Percentiles rank a stretch among this genome's conserved stretches.
Evolutionary conservation across 1,140 invertebrate genomes (phyloP).

Genomic region (Ostrea edulis): DNA sequence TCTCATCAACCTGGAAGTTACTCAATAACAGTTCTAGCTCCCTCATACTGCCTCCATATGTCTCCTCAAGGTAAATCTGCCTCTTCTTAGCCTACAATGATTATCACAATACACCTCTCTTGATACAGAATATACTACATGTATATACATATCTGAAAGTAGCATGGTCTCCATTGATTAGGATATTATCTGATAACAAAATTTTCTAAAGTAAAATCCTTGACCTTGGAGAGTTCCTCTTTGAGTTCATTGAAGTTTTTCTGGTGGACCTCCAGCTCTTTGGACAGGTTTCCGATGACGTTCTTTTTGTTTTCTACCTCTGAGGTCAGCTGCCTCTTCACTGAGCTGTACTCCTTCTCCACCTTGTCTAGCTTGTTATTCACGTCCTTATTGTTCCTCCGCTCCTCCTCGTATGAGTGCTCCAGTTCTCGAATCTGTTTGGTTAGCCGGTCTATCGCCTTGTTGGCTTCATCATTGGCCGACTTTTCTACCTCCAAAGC

Average conservation of each 20-base stretch:
- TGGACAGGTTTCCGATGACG: constrained; percentile 73
- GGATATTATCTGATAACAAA: too few species aligned
- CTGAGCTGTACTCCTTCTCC: constrained; percentile 72
- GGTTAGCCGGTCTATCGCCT: constrained; percentile 71
- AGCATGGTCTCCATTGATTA: too few species aligned
- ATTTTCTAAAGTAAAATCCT: too few species aligned
- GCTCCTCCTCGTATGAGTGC: constrained; percentile 74
- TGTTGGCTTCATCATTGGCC: constrained; percentile 71
- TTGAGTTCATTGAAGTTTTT: constrained; percentile 78
- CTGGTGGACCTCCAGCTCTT: constrained; percentile 76
- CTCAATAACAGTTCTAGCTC: constrained; percentile 74
- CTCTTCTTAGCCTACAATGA: constrained; percentile 73
- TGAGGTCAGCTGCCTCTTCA: constrained; percentile 68
- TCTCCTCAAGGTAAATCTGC: constrained; percentile 75
- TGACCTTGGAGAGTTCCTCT: constrained; percentile 75
- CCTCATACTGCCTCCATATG: constrained; percentile 74
- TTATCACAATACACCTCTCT: background rate
- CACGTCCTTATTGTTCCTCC: constrained; percentile 66
- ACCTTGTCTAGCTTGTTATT: constrained; percentile 69
- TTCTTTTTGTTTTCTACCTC: constrained; percentile 76
- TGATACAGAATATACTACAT: too few species aligned
- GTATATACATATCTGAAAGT: too few species aligned
- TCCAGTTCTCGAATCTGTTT: constrained; percentile 73
- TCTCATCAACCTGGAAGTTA: constrained; percentile 71
- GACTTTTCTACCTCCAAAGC: constrained; percentile 75